A percentile compares a stretch with the other conserved stretches of the same genome.
phyloP scores from a whole-genome alignment of 2,888 invertebrate genomes.

The Andrena marginata region DNA sequence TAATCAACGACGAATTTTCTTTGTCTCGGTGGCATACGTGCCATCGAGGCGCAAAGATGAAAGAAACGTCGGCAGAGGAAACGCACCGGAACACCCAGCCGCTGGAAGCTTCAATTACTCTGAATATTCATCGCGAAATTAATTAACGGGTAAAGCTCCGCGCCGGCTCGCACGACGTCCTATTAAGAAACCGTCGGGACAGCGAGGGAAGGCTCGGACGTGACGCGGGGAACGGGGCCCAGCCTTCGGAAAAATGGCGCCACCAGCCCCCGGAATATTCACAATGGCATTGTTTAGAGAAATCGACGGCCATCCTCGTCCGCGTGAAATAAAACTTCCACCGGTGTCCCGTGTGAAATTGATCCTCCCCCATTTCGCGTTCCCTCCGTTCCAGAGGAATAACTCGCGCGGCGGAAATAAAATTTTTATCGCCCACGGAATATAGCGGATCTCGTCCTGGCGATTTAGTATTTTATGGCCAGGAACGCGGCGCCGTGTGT shows the following conservation, averaged over 20 bases:
- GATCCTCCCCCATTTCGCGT: not conserved
- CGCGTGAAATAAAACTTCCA: not conserved
- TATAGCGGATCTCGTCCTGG: not conserved
- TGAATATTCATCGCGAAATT: conserved; percentile 52
- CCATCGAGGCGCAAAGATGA: not conserved
- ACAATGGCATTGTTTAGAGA: conserved; percentile 11
- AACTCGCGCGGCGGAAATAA: conserved; percentile 12
- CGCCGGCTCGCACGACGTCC: conserved; percentile 36
- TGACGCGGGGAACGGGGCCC: not conserved
- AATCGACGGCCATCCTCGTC: not conserved
- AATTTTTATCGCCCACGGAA: conserved; percentile 18
- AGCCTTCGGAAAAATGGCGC: too few species aligned
- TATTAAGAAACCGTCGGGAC: conserved; percentile 16
- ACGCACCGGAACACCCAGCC: not conserved
- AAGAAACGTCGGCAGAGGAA: conserved; percentile 13
- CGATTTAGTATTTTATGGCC: not conserved
- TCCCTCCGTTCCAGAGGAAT: not conserved
- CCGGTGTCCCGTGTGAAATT: conserved; percentile 7
- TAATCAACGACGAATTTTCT: conserved; percentile 10
- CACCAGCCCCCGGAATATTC: not conserved
- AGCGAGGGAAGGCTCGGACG: not conserved
- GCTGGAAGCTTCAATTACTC: conserved; percentile 1
- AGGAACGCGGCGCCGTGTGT: not conserved
- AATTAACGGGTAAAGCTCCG: conserved; percentile 41
- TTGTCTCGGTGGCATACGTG: not conserved